Evolutionary conservation across 2,888 invertebrate species (phyloP).

Genomic region (Gibbula magus): DNA sequence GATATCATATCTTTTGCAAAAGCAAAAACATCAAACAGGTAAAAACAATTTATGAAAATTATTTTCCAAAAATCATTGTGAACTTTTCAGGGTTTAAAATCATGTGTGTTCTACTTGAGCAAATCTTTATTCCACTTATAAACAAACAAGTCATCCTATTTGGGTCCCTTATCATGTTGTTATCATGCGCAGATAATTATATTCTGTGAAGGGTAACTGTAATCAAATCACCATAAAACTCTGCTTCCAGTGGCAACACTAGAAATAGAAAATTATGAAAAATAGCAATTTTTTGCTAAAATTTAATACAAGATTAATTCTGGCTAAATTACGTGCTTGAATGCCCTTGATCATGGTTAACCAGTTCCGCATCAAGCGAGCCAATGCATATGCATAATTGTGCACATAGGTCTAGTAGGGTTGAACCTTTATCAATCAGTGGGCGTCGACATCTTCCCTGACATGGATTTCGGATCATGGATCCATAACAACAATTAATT

Average conservation of each 20-base stretch:
- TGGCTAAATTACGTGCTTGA: conserved; percentile 7
- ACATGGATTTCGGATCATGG: conserved; percentile 10
- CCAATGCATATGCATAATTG: conserved; percentile 16
- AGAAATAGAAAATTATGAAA: conserved; percentile 3
- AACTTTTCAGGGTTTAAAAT: too few species aligned
- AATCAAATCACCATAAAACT: conserved; percentile 21
- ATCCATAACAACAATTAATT: conserved; percentile 20
- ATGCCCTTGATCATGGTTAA: conserved; percentile 1
- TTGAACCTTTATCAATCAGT: conserved; percentile 13
- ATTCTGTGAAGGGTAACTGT: conserved; percentile 14
- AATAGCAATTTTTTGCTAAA: conserved; percentile 2
- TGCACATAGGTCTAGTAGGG: conserved; percentile 11
- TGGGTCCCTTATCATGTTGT: neutral
- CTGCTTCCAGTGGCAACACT: neutral
- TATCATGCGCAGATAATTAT: neutral
- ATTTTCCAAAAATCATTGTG: too few species aligned
- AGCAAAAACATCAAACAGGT: neutral
- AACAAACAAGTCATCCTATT: too few species aligned
- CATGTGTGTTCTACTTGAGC: too few species aligned
- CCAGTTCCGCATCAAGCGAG: conserved; percentile 6
- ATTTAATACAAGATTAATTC: conserved; percentile 21
- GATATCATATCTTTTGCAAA: neutral
- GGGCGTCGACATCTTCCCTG: conserved; percentile 6
- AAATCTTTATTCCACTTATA: too few species aligned
- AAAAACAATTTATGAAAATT: too few species aligned